Percentiles rank a stretch among this genome's conserved stretches.
Evolutionary conservation across 2,888 invertebrate species (phyloP).

Genomic region (Podabrus alpinus): DNA sequence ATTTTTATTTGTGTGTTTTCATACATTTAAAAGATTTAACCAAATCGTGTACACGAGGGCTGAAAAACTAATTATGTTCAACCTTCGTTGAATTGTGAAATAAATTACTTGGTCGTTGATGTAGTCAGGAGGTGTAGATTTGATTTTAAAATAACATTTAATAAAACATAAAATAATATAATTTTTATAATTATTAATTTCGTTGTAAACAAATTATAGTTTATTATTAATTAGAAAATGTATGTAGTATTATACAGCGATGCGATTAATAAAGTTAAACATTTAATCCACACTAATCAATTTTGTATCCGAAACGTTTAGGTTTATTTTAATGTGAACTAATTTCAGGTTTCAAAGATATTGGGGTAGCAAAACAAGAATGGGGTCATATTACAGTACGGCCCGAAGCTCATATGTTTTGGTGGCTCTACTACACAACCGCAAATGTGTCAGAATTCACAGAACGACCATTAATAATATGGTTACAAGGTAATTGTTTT

Average conservation of each 20-base stretch:
- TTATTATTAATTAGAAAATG: background rate
- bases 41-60: background rate
- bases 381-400: conserved; percentile 77
- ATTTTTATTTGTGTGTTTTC: conserved; percentile 7
- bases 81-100: background rate
- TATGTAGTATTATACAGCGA: background rate
- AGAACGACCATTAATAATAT: conserved; percentile 74
- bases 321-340: conserved; percentile 4
- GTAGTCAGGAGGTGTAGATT: background rate
- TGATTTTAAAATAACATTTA: background rate
- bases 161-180: background rate
- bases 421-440: conserved; percentile 78
- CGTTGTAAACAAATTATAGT: background rate
- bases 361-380: conserved; percentile 69
- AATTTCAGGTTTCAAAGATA: conserved; percentile 47
- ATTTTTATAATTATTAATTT: background rate
- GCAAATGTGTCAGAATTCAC: conserved; percentile 62
- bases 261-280: background rate
- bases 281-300: background rate
- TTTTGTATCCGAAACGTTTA: background rate
- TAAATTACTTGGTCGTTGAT: background rate
- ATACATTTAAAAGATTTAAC: conserved; percentile 3
- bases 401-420: conserved; percentile 80
- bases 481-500: conserved; percentile 70
- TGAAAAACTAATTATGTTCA: background rate